Conservation (phyloP, 2,113 vertebrate genomes). For the Aramus guarauna region DNA sequence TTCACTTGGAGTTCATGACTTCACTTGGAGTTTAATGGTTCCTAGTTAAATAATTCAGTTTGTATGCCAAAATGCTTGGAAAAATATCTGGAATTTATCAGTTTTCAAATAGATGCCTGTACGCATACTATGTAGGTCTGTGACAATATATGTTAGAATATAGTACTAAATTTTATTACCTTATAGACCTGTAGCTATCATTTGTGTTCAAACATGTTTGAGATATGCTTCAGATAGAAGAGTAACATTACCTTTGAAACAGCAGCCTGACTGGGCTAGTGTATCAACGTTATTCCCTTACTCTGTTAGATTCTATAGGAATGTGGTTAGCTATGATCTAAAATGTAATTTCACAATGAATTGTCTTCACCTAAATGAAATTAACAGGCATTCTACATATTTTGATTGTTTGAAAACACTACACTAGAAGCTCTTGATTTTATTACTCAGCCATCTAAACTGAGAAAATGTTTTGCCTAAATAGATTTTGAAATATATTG, state of each 20-base stretch:
- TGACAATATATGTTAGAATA: not conserved
- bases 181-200: not conserved
- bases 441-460: not conserved
- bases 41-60: not conserved
- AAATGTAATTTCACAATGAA: not conserved
- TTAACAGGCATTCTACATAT: not conserved
- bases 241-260: not conserved
- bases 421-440: not conserved
- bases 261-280: not conserved
- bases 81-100: not conserved
- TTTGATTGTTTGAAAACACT: not conserved
- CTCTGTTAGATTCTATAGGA: not conserved
- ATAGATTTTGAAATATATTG: not conserved
- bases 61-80: not conserved
- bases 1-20: not conserved
- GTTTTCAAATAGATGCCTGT: not conserved
- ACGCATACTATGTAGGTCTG: not conserved
- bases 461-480: not conserved
- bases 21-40: not conserved
- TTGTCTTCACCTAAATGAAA: not conserved
- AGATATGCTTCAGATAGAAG: not conserved
- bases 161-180: not conserved
- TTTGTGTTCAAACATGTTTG: not conserved
- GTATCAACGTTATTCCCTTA: not conserved
- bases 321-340: not conserved